These are phyloP conservation scores for Pangasianodon hypophthalmus DNA, from an alignment of 2,113 vertebrate genomes.

Conservation along the genomic window DNA sequence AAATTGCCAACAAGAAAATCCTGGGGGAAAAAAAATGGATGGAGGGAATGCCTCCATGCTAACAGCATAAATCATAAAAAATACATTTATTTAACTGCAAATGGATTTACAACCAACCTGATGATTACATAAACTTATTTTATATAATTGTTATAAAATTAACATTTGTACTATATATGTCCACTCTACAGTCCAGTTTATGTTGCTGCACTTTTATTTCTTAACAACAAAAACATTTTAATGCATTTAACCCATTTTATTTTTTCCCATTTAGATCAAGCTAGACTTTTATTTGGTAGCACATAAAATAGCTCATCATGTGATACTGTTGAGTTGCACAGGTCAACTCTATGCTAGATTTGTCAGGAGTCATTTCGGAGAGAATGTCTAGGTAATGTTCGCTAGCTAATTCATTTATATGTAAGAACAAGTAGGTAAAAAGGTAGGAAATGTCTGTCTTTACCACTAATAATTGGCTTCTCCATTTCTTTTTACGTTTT, in stretches of 20 bases:
- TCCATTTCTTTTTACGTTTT: too few relatives aligned
- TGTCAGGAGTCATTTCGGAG: background rate
- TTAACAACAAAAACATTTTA: background rate
- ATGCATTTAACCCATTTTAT: background rate
- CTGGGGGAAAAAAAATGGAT: background rate
- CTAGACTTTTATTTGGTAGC: too few relatives aligned
- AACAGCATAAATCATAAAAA: background rate
- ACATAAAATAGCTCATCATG: too few relatives aligned
- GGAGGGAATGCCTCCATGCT: background rate
- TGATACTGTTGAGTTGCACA: too few relatives aligned
- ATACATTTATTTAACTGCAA: background rate
- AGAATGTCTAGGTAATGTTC: background rate
- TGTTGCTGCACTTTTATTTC: background rate
- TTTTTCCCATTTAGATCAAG: too few relatives aligned
- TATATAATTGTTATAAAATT: too few relatives aligned
- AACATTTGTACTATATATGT: background rate
- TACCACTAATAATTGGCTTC: background rate
- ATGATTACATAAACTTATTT: background rate
- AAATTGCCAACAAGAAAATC: background rate
- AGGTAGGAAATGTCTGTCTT: background rate
- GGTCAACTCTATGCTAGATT: too few relatives aligned
- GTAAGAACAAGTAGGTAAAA: background rate
- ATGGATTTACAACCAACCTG: background rate
- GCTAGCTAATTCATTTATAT: background rate
- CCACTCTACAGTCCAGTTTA: background rate